Evolutionary conservation across 2,113 vertebrate genomes (phyloP).

Genomic region (Thermophis baileyi): DNA sequence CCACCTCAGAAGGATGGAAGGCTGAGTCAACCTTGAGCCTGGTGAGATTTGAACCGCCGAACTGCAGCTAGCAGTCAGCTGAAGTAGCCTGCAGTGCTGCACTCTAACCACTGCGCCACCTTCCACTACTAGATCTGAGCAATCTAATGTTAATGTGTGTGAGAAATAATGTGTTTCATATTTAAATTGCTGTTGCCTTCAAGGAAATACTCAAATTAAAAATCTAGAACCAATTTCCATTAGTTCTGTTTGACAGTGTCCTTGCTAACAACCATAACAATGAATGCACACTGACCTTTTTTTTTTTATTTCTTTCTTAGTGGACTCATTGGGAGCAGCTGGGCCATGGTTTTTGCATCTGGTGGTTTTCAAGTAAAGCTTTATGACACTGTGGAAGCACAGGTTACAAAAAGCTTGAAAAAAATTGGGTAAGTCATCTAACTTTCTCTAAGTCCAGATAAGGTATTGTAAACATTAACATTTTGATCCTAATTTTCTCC

Average conservation of each 20-base stretch:
- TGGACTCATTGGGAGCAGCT: slow-evolving; percentile 91
- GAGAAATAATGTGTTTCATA: not conserved
- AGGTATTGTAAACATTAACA: not conserved
- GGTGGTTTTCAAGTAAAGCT: slow-evolving; percentile 87
- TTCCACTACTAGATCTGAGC: not conserved
- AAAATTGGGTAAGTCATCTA: slow-evolving; percentile 77
- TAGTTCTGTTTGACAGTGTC: not conserved
- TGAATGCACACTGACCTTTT: not conserved
- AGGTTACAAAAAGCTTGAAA: slow-evolving; percentile 76
- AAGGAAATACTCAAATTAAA: no score
- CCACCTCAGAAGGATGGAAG: no score
- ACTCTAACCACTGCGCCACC: no score
- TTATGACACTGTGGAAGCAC: slow-evolving; percentile 84
- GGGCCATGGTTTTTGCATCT: slow-evolving; percentile 91
- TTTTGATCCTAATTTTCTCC: not conserved
- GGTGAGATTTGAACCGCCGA: no score
- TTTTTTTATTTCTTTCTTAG: slow-evolving; percentile 62
- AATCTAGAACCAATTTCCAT: not conserved
- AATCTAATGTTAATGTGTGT: not conserved
- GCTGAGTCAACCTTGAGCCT: no score
- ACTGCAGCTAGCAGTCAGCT: no score
- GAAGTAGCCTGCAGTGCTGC: no score
- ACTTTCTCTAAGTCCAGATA: not conserved
- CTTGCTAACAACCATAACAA: not conserved
- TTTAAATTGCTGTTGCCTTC: not conserved